These are phyloP conservation scores for Enteromius thamalakanensis DNA, from an alignment of 2,797 vertebrate species.

Conservation along the genomic window DNA sequence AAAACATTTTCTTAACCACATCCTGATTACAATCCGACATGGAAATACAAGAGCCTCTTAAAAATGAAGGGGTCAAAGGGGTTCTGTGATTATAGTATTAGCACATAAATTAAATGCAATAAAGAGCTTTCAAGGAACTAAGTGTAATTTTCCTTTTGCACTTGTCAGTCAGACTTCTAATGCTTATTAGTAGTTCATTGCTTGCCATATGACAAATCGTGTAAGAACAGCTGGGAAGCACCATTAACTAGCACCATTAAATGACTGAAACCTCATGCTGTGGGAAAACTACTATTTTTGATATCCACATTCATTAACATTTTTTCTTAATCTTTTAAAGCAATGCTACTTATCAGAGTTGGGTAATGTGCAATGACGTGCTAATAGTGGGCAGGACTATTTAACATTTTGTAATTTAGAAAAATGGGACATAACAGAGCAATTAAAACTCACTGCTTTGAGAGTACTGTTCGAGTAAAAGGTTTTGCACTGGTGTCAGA, in stretches of 20 bases:
- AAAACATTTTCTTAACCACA: constrained; percentile 31
- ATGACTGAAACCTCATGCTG: constrained; percentile 36
- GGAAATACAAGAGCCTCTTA: constrained; percentile 5
- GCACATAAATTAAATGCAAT: background rate
- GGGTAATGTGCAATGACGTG: background rate
- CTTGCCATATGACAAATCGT: constrained; percentile 27
- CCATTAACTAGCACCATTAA: constrained; percentile 32
- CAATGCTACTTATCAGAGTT: constrained; percentile 3
- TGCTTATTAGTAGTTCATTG: constrained; percentile 20
- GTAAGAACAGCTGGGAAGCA: constrained; percentile 42
- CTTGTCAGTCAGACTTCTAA: constrained; percentile 30
- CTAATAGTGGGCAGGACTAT: background rate
- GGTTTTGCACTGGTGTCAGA: background rate
- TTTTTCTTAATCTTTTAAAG: constrained; percentile 16
- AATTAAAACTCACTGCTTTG: background rate
- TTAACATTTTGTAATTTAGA: background rate
- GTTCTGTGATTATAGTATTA: constrained; percentile 12
- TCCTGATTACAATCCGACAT: background rate
- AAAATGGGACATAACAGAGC: background rate
- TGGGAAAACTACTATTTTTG: constrained; percentile 35
- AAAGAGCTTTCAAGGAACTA: constrained; percentile 23
- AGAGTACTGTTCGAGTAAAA: background rate
- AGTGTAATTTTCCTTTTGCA: constrained; percentile 21
- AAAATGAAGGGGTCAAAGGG: constrained; percentile 9
- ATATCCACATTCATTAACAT: constrained; percentile 11